Evolutionary conservation across 2,113 vertebrate species (phyloP).

Genomic region (Crocuta crocuta): DNA sequence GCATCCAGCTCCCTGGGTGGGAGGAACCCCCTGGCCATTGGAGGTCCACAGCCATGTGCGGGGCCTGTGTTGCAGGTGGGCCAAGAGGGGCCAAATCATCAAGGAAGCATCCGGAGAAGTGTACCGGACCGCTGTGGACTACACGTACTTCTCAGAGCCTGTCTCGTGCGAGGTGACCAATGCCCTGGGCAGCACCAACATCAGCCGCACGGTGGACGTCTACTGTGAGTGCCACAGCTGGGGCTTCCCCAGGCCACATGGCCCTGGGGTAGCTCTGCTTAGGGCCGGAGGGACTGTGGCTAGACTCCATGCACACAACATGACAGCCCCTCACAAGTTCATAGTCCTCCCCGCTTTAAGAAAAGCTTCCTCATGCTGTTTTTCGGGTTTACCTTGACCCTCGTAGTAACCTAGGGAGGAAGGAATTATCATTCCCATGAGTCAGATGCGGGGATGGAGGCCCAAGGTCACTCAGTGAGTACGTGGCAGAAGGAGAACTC

Average conservation of each 20-base stretch:
- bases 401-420: background rate
- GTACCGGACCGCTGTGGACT: slow-evolving; percentile 95
- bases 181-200: slow-evolving; percentile 96
- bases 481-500: background rate
- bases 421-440: background rate
- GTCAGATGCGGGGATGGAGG: background rate
- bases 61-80: slow-evolving; percentile 90
- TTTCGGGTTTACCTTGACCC: background rate
- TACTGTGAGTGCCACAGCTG: slow-evolving; percentile 91
- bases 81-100: slow-evolving; percentile 95
- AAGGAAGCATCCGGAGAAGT: slow-evolving; percentile 95
- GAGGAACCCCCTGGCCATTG: accelerated
- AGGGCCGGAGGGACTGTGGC: too few species aligned
- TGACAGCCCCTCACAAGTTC: accelerated
- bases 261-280: accelerated
- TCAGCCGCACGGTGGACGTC: slow-evolving; percentile 97
- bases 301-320: accelerated
- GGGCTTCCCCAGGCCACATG: accelerated
- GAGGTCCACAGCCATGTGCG: too few species aligned
- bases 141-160: slow-evolving; percentile 96
- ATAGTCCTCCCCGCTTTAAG: background rate
- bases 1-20: accelerated
- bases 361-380: too few species aligned
- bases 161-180: slow-evolving; percentile 99
- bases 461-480: background rate